These are phyloP conservation scores for Coluber constrictor DNA, from an alignment of 2,797 vertebrate species.

Conservation along the genomic window DNA sequence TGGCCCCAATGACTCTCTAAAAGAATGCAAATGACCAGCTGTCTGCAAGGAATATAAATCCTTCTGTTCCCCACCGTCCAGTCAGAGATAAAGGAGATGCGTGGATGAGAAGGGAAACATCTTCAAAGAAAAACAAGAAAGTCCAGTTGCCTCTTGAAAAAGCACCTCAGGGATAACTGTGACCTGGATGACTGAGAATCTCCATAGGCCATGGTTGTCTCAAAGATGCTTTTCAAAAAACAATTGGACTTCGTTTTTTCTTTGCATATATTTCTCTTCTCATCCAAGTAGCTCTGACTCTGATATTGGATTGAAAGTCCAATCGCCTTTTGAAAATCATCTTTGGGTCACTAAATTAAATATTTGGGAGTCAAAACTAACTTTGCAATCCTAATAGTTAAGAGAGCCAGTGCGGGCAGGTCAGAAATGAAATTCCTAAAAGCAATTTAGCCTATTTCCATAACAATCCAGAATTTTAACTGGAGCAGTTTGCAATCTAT, in stretches of 20 bases:
- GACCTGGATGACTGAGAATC: too few relatives aligned
- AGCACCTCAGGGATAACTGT: too few relatives aligned
- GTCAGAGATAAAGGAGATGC: too few relatives aligned
- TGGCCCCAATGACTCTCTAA: too few relatives aligned
- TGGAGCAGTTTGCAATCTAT: background rate
- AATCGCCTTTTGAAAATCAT: background rate
- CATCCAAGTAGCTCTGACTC: background rate
- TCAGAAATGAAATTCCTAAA: background rate
- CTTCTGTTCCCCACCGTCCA: too few relatives aligned
- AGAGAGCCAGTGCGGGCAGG: background rate
- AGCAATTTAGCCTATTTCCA: background rate
- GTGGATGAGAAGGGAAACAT: too few relatives aligned
- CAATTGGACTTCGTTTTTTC: background rate
- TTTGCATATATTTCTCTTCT: background rate
- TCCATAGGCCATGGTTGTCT: background rate
- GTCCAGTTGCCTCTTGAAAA: too few relatives aligned
- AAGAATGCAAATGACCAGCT: too few relatives aligned
- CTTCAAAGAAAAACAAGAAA: too few relatives aligned
- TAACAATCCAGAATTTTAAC: background rate
- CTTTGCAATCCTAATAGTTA: background rate
- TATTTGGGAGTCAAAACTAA: background rate
- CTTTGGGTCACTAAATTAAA: background rate
- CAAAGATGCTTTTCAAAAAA: background rate
- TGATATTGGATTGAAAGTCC: background rate
- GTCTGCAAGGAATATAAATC: too few relatives aligned